Evolutionary conservation across 2,113 vertebrate species (phyloP).

Genomic region (Ailuropoda melanoleuca): DNA sequence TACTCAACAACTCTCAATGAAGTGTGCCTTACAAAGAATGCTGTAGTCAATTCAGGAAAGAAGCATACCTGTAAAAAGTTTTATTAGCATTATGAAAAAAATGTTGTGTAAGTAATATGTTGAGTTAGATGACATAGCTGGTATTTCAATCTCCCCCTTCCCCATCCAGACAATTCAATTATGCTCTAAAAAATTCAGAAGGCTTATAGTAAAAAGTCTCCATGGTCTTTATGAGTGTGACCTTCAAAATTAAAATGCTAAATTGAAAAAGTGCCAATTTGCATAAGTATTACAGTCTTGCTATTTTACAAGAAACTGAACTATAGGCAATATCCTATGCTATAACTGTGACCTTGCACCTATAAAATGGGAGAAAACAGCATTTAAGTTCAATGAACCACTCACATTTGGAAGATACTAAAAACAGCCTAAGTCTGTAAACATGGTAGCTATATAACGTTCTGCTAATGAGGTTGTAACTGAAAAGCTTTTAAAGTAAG

Average conservation of each 20-base stretch:
- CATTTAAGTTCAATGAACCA: conserved; percentile 33
- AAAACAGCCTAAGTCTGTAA: conserved; percentile 17
- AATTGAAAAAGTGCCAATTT: conserved; percentile 54
- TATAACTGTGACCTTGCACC: neutral
- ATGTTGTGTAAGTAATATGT: neutral
- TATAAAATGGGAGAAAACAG: conserved; percentile 33
- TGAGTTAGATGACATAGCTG: neutral
- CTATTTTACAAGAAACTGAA: conserved; percentile 50
- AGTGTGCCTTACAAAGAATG: neutral
- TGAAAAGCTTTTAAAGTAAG: conserved; percentile 34
- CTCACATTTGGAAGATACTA: conserved; percentile 36
- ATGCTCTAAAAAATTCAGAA: conserved; percentile 34
- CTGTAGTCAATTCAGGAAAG: neutral
- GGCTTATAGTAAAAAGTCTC: neutral
- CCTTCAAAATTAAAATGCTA: conserved; percentile 59
- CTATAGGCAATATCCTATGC: neutral
- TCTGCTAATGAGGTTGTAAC: neutral
- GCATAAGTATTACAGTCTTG: conserved; percentile 53
- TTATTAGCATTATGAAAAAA: neutral
- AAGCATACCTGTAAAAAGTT: neutral
- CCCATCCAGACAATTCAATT: neutral
- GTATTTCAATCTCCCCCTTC: neutral
- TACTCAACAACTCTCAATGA: neutral
- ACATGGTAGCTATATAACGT: neutral
- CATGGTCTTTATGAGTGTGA: conserved; percentile 1